Conservation (phyloP, 2,888 invertebrate genomes). For the Ypsolopha scabrella region DNA sequence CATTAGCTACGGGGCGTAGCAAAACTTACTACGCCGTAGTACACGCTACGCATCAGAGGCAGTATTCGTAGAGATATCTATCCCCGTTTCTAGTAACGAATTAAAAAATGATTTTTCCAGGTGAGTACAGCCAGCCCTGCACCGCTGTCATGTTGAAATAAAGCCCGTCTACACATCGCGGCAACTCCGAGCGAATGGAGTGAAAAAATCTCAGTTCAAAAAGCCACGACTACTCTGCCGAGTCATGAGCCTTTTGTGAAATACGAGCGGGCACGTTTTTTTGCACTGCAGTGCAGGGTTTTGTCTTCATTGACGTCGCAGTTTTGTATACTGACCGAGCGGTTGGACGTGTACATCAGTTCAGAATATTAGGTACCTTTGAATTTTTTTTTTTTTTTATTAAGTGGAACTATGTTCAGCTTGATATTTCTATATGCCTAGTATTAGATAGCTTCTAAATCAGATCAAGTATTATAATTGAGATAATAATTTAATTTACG, state of each 20-base stretch:
- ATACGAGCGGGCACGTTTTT: not conserved
- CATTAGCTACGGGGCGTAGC: not conserved
- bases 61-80: not conserved
- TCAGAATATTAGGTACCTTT: no score
- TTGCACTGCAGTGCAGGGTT: not conserved
- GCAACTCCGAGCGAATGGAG: slow-evolving; percentile 37
- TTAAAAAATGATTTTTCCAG: not conserved
- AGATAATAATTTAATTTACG: no score
- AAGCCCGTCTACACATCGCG: slow-evolving; percentile 18
- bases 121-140: not conserved
- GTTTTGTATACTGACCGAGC: not conserved
- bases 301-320: not conserved
- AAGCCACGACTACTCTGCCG: slow-evolving; percentile 32
- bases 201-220: slow-evolving; percentile 66
- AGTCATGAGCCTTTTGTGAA: not conserved
- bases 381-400: no score
- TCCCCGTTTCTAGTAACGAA: not conserved
- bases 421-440: no score
- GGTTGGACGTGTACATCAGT: no score
- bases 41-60: not conserved
- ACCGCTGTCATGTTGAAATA: slow-evolving; percentile 1
- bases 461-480: no score
- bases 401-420: no score
- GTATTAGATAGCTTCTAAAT: no score
- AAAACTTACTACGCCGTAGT: not conserved